phyloP scores from a whole-genome alignment of 2,113 vertebrate genomes.

The Apodemus sylvaticus region DNA sequence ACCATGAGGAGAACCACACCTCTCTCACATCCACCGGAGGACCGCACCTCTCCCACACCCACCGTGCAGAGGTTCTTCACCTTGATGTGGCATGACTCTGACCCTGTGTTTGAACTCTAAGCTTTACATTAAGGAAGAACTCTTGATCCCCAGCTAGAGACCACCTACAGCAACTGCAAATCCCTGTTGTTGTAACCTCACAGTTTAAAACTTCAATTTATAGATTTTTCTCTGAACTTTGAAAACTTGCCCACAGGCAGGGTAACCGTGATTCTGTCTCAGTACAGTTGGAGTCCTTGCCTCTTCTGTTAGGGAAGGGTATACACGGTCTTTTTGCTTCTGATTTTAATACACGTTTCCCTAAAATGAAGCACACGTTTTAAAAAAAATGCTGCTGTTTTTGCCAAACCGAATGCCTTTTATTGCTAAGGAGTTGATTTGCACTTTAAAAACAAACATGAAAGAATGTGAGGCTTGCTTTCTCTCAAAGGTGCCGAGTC shows the following conservation, averaged over 20 bases:
- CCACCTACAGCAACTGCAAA: constrained; percentile 13
- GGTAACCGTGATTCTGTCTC: neutral
- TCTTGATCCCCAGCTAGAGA: neutral
- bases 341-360: constrained; percentile 44
- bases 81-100: neutral
- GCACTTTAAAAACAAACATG: neutral
- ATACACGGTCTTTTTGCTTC: constrained; percentile 25
- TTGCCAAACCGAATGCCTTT: constrained; percentile 55
- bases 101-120: neutral
- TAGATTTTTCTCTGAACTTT: constrained; percentile 58
- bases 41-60: neutral
- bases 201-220: constrained; percentile 37
- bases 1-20: neutral
- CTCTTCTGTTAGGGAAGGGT: constrained; percentile 10
- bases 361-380: constrained; percentile 44
- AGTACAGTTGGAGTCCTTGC: neutral
- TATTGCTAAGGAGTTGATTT: constrained; percentile 49
- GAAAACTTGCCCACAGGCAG: constrained; percentile 45
- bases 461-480: neutral
- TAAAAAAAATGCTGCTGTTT: constrained; percentile 60
- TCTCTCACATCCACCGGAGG: neutral
- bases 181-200: neutral
- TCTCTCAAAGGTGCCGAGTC: neutral
- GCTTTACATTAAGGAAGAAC: neutral
- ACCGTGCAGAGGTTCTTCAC: neutral